These are phyloP conservation scores for Lycaena phlaeas DNA, from an alignment of 2,888 invertebrate species.

Conservation along the genomic window DNA sequence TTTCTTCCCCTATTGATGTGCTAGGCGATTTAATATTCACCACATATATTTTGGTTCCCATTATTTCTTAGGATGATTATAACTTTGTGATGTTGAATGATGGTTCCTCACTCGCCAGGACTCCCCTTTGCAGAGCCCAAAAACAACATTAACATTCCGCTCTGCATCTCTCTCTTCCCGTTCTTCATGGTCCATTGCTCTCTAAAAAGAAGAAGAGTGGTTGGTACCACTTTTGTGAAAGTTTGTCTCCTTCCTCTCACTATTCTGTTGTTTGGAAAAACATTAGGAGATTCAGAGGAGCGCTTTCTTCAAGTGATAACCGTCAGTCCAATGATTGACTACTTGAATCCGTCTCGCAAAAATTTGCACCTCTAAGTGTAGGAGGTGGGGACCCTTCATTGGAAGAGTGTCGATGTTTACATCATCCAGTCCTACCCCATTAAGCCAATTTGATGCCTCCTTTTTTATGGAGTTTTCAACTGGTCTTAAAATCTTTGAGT, in stretches of 20 bases:
- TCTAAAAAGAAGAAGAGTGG: background rate
- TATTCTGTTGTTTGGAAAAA: background rate
- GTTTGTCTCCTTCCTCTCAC: background rate
- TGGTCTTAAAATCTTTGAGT: background rate
- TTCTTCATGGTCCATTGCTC: background rate
- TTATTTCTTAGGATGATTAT: constrained; percentile 7
- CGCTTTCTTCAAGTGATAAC: background rate
- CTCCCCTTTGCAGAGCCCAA: constrained; percentile 9
- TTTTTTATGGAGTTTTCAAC: background rate
- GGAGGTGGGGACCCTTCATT: background rate
- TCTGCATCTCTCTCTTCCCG: constrained; percentile 2
- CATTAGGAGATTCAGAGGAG: background rate
- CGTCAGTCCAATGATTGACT: background rate
- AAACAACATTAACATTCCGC: constrained; percentile 3
- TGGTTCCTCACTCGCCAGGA: constrained; percentile 10
- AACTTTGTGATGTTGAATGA: constrained; percentile 14
- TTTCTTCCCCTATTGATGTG: constrained; percentile 10
- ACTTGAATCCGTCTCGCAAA: background rate
- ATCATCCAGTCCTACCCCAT: background rate
- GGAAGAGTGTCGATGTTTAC: background rate
- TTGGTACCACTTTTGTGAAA: constrained; percentile 4
- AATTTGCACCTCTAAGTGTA: background rate
- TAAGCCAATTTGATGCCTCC: too few relatives aligned
- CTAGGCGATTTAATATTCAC: constrained; percentile 15
- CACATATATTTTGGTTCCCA: constrained; percentile 12